phyloP scores from a whole-genome alignment of 2,797 vertebrate genomes.

The Onychomys leucogaster region DNA sequence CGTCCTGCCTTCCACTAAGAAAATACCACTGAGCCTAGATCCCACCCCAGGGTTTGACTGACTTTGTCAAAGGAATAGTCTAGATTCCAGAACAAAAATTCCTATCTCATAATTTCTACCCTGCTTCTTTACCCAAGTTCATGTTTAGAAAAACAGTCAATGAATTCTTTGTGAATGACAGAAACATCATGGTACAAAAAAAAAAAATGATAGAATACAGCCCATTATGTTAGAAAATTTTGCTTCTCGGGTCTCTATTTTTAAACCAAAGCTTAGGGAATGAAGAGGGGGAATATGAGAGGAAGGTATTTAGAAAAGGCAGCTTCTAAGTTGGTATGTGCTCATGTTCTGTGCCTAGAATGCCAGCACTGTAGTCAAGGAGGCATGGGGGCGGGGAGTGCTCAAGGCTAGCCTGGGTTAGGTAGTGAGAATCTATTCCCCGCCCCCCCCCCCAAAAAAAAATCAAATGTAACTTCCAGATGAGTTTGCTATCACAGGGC shows the following conservation, averaged over 20 bases:
- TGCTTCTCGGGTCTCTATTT: neutral
- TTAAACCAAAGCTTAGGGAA: neutral
- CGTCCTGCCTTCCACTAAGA: constrained; percentile 75
- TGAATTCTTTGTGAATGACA: neutral
- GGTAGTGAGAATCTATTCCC: neutral
- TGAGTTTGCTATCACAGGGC: neutral
- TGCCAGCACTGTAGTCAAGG: neutral
- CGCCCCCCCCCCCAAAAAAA: no score
- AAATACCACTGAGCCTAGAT: constrained; percentile 43
- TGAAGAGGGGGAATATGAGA: neutral
- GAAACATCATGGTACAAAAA: neutral
- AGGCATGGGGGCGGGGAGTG: no score
- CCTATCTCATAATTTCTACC: neutral
- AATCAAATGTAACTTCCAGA: neutral
- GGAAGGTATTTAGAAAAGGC: neutral
- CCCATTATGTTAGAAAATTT: neutral
- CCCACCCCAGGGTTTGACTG: neutral
- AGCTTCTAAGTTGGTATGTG: neutral
- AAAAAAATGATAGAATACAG: neutral
- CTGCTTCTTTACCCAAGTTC: neutral
- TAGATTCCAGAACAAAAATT: neutral
- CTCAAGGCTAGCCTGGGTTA: neutral
- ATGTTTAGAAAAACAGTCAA: neutral
- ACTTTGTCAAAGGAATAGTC: neutral
- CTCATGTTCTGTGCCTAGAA: neutral